These are phyloP conservation scores for Synanthedon vespiformis DNA, from an alignment of 2,888 invertebrate genomes.

Conservation along the genomic window DNA sequence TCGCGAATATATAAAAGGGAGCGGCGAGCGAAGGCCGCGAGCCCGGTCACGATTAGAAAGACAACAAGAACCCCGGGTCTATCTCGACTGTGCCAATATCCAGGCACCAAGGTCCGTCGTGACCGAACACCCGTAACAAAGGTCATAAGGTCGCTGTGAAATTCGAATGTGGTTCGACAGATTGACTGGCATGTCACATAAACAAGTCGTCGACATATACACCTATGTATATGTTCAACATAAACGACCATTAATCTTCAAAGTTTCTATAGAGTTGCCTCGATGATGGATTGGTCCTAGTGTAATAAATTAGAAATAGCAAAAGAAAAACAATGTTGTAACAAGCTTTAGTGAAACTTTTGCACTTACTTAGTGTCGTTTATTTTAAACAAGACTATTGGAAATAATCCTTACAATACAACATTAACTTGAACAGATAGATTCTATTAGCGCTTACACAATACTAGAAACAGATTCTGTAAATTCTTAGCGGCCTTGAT, in stretches of 20 bases:
- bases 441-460: too few species aligned
- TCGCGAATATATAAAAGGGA: constrained; percentile 46
- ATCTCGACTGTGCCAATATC: constrained; percentile 11
- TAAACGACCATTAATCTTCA: too few species aligned
- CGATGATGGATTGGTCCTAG: not conserved
- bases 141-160: constrained; percentile 42
- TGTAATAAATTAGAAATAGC: not conserved
- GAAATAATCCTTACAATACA: too few species aligned
- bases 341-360: not conserved
- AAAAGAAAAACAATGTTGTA: not conserved
- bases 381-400: too few species aligned
- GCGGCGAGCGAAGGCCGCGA: constrained; percentile 51
- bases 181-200: constrained; percentile 26
- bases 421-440: too few species aligned
- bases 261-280: too few species aligned
- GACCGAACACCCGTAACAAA: constrained; percentile 33
- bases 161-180: constrained; percentile 40
- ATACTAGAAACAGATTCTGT: too few species aligned
- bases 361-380: too few species aligned
- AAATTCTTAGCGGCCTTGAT: too few species aligned
- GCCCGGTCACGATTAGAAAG: constrained; percentile 47
- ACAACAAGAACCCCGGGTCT: constrained; percentile 19
- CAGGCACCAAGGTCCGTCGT: constrained; percentile 54
- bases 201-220: not conserved
- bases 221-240: too few species aligned